Evolutionary conservation across 2,797 vertebrate genomes (phyloP).

Genomic region (Hypotaenidia okinawae): DNA sequence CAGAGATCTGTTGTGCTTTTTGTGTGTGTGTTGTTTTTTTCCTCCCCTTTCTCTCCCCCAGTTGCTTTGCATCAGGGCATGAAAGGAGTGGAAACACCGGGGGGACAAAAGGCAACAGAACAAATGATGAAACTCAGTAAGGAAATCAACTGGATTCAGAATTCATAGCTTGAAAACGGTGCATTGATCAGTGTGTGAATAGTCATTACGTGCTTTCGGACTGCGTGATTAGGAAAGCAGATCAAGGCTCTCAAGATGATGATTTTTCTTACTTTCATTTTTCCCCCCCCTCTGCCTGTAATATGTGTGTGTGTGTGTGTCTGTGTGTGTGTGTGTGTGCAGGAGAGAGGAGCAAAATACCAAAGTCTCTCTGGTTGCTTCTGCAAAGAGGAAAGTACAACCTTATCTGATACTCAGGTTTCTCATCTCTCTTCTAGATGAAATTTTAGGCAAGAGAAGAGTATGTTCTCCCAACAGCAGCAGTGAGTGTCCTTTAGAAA

Average conservation of each 20-base stretch:
- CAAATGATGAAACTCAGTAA: conserved; percentile 78
- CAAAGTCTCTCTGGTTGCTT: conserved; percentile 43
- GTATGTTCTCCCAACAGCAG: conserved; percentile 90
- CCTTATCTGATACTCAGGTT: conserved; percentile 43
- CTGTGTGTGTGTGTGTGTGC: neutral
- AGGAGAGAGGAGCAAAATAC: conserved; percentile 8
- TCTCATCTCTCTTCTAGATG: conserved; percentile 81
- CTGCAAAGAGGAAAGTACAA: conserved; percentile 38
- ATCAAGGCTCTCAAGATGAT: conserved; percentile 47
- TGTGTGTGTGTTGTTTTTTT: conserved; percentile 16
- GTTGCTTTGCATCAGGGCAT: conserved; percentile 71
- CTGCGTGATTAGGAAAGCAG: conserved; percentile 61
- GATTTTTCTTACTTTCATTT: conserved; percentile 48
- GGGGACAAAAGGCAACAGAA: conserved; percentile 68
- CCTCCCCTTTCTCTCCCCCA: conserved; percentile 53
- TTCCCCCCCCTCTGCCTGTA: neutral
- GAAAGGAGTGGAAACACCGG: conserved; percentile 70
- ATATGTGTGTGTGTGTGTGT: neutral
- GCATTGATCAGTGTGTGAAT: conserved; percentile 66
- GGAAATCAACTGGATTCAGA: conserved; percentile 72
- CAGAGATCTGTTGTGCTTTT: conserved; percentile 44
- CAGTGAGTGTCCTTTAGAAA: conserved; percentile 93
- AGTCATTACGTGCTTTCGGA: conserved; percentile 56
- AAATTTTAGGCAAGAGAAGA: conserved; percentile 95
- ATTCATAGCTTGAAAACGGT: conserved; percentile 64